Evolutionary conservation across 2,113 vertebrate genomes (phyloP), one percentile per base, ranked within the genome.

Genomic region (Clarias macrocephalus): DNA sequence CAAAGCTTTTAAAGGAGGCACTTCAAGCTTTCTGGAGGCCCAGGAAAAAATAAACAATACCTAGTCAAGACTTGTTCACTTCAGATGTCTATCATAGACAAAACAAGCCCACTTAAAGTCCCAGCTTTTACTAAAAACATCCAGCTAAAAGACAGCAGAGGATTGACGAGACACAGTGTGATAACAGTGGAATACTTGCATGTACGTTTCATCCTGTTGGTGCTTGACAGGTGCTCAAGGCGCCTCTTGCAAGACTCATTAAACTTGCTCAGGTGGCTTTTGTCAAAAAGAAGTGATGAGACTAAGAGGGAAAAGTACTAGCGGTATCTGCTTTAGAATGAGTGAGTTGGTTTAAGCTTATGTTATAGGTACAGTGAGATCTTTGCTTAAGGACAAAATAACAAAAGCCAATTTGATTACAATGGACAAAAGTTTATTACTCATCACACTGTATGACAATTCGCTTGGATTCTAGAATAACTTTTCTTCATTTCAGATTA

Each of bases 1-100:
- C 33, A 57, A 68, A 72, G 16, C 30, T 72, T 81, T 28, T 48
- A 13, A 86, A 72, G 81, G n/a, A 48, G 42, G 63, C 52, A 68
- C 28, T 42, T 52, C 42, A 16, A 37, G 60, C 52, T 86, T 70
- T 86, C 59, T 30, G 15, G 65, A 81, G 76, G 30, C 75, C 19
- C 52, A 42, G 12, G 12, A 77, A 11, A 60, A 16, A 60, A 30
- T 23, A 85, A 65, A 66, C 1, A 57, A 80, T 23, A 82, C 15
- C 25, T n/a, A 30, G 79, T 42, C 68, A 52, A 12, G 16, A 54
- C 57, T 28, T 52, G 25, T 63, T 80, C 75, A 56, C 10, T 54
- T 13, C 37, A 33, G 33, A 52, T 11, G 2, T 63, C 5, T 66
- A 7, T 48, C 59, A 48, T 56, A 60, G 11, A 42, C 48, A 72